Base-by-base conservation (phyloP, 2,797 vertebrate genomes). In the Echeneis naucrates region DNA sequence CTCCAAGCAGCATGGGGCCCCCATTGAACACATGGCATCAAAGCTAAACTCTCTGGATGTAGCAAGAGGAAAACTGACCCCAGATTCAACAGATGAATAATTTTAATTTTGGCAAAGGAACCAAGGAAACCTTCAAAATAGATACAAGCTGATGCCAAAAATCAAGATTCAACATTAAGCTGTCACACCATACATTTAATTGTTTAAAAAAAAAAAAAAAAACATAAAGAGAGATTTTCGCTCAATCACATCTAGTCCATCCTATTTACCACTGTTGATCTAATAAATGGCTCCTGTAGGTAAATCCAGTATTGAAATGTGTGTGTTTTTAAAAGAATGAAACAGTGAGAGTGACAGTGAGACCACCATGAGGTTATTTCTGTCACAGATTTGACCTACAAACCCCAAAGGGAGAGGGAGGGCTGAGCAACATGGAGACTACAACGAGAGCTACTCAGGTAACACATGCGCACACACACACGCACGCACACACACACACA, bases 361-460 rank as follows among this genome's bases (percentile, higher is more conserved):
- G 86, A 90, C 82, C 82, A 83, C 77, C 78, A 23, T 9, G 51
- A 48, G 62, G 32, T 81, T 94, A 93, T 93, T 93, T 92, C 66
- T 77, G 87, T 75, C 66, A 83, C 52, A 23, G 74, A 65, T 86
- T 84, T 93, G 93, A 93, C 92, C 90, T 91, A 94, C 81, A 94
- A 94, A 92, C 82, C 70, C 80, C 56, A 30, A 63, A 68, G 59
- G 76, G 68, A 59, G 64, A 72, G 68, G 75, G 70, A 70, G 64
- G 59, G 50, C 37, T 45, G 63, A 75, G 81, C 77, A 58, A 65
- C 75, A 68, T 64, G 59, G 16, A 83, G 70, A 70, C 53, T 12
- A 68, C 51, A 77, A 16, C 35, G 56, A 45, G 52, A 60, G 30
- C 59, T 84, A 56, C 80, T 88, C 79, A 88, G 82, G 82, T 88